Evolutionary conservation across 2,113 vertebrate species (phyloP), one percentile per base, ranked within the genome.

Genomic region (Orthochromis indermauri): DNA sequence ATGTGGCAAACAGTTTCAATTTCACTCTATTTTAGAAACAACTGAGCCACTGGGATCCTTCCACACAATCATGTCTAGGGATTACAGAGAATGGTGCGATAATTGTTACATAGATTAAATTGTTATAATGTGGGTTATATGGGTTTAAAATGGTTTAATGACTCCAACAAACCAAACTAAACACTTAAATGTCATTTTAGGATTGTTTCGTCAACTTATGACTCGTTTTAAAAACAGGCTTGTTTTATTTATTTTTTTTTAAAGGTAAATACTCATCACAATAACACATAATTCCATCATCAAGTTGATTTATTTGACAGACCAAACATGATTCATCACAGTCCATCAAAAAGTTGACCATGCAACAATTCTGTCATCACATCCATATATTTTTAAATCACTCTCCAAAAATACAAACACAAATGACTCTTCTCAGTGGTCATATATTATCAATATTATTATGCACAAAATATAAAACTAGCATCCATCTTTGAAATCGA

Each of bases 381-480:
- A 83, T 73, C 51, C 81, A 90, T 54, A 73, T 55, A 85, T 86
- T 86, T 73, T 73, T 87, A 66, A 40, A 68, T 66, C 83, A 90
- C 91, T 90, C 86, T 86, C 33, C 87, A 88, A 89, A 87, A 90
- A 73, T 40, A 88, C 82, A 91, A 51, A 94, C 83, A 90, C 85
- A 88, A 40, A 84, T 4, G 55, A 89, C 86, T 86, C 35, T 82
- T 84, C 54, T 86, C 54, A 89, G 85, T 83, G 81, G 81, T 92
- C 88, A 91, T 86, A 94, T 89, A 86, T 92, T 89, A 93, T 80
- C 76, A 84, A 88, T 88, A 88, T 80, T 57, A 90, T 90, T 93
- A 88, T 85, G 87, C 90, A 90, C 90, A 91, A 93, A 95, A 94
- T 93, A 95, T 84, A 95, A 94, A 95, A 95, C 88, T 91, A 94